Conservation (phyloP, 2,888 invertebrate genomes). For the Willowsia nigromaculata region DNA sequence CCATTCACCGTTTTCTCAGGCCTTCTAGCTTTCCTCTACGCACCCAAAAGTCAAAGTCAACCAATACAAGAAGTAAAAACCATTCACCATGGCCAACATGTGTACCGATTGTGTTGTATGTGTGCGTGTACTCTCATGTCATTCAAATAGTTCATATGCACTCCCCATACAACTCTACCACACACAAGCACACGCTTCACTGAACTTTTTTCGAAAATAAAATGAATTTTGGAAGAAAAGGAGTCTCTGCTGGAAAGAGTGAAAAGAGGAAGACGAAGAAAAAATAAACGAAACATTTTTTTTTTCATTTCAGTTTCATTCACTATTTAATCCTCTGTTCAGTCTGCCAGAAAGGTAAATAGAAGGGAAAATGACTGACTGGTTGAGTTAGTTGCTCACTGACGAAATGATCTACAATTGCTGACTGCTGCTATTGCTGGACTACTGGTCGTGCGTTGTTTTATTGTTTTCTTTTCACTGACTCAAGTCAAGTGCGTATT, state of each 20-base stretch:
- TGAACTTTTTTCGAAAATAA: background rate
- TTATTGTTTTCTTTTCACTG: background rate
- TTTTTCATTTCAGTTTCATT: background rate
- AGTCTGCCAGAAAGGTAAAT: constrained; percentile 28
- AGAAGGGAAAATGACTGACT: constrained; percentile 17
- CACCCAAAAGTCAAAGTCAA: no score
- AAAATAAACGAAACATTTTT: constrained; percentile 28
- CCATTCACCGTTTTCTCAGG: background rate
- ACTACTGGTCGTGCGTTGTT: no score
- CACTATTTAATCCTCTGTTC: background rate
- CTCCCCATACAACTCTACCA: background rate
- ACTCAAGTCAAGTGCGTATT: background rate
- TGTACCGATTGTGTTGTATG: background rate
- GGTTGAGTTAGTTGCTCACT: background rate
- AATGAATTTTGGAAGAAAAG: background rate
- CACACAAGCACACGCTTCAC: background rate
- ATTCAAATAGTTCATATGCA: background rate
- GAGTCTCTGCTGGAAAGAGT: background rate
- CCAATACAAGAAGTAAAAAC: background rate
- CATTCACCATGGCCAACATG: background rate
- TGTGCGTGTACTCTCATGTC: background rate
- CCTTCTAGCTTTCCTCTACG: background rate
- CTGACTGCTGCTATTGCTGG: no score
- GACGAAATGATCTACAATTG: no score
- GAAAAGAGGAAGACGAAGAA: background rate